Percentiles rank a stretch among this genome's conserved stretches.
phyloP scores from a whole-genome alignment of 2,797 vertebrate genomes.

The Gila robusta region DNA sequence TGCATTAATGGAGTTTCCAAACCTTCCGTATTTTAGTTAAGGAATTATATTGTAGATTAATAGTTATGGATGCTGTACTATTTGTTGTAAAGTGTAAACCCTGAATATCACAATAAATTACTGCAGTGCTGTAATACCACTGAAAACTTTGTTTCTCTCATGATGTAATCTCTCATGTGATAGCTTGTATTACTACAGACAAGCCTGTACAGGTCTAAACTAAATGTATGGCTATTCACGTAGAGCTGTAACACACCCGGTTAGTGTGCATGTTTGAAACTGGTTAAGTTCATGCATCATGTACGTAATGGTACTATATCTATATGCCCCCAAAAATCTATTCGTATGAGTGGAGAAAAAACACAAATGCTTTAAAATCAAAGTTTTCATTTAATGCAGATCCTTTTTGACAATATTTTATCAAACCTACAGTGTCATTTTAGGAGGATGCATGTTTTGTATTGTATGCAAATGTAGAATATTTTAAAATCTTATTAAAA shows the following conservation, averaged over 20 bases:
- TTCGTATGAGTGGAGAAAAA: background rate
- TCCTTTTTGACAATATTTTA: background rate
- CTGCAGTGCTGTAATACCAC: background rate
- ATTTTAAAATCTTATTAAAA: background rate
- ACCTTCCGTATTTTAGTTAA: background rate
- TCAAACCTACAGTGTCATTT: background rate
- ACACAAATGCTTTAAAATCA: background rate
- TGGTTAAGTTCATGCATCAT: background rate
- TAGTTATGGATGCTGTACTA: background rate
- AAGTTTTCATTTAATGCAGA: background rate
- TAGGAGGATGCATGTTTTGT: background rate
- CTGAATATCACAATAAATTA: background rate
- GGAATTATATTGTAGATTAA: background rate
- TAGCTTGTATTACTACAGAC: background rate
- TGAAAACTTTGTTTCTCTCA: background rate
- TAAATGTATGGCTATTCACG: background rate
- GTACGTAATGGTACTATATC: background rate
- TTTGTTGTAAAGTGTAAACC: background rate
- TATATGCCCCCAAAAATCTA: background rate
- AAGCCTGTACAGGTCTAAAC: background rate
- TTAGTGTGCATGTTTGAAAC: background rate
- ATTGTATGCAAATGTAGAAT: background rate
- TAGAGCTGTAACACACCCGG: background rate
- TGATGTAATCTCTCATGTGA: background rate
- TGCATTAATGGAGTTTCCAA: background rate